phyloP scores from a whole-genome alignment of 2,797 vertebrate genomes.

The Falco columbarius region DNA sequence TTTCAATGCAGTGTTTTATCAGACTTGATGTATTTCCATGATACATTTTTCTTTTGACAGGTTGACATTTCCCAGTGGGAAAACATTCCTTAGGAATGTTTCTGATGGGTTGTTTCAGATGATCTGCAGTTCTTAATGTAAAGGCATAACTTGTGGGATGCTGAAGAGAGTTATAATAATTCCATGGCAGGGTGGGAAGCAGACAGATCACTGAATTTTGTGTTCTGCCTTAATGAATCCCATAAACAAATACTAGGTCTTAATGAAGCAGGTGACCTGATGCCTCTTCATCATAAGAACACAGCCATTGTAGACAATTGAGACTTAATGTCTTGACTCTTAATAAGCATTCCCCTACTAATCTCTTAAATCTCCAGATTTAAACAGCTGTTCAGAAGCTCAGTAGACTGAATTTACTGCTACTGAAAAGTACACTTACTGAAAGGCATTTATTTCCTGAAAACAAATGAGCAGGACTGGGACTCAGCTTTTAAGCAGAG shows the following conservation, averaged over 20 bases:
- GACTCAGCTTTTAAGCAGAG: background rate
- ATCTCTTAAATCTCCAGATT: background rate
- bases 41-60: conserved; percentile 51
- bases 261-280: conserved; percentile 10
- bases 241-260: background rate
- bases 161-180: background rate
- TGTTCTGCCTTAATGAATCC: background rate
- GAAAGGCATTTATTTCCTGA: background rate
- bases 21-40: conserved; percentile 22
- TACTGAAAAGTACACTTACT: background rate
- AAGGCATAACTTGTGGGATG: background rate
- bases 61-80: conserved; percentile 9
- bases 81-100: conserved; percentile 17
- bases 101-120: background rate
- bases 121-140: background rate
- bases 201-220: background rate
- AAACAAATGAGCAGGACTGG: background rate
- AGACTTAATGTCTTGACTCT: background rate
- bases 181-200: background rate
- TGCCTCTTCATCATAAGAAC: background rate
- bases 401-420: background rate
- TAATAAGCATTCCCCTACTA: background rate
- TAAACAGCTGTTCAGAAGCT: background rate
- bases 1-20: conserved; percentile 20
- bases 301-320: background rate